A percentile compares a stretch with the other conserved stretches of the same genome.
Conservation (phyloP, 2,797 vertebrate genomes). For the Gymnodraco acuticeps region DNA sequence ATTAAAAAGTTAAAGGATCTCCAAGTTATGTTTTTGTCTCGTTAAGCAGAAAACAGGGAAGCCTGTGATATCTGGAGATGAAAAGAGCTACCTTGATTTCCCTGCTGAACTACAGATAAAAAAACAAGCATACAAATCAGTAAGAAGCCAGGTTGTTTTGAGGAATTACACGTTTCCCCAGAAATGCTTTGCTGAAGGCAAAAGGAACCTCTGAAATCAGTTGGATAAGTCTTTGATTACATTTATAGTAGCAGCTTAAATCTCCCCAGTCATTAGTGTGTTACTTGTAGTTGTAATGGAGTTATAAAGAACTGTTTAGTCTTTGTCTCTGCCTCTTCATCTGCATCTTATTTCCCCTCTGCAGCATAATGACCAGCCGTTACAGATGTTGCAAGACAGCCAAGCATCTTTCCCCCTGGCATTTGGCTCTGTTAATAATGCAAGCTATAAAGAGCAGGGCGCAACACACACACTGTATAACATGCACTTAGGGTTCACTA, state of each 20-base stretch:
- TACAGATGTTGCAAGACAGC: slow-evolving; percentile 49
- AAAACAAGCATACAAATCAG: background rate
- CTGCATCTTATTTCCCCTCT: slow-evolving; percentile 43
- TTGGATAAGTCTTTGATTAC: slow-evolving; percentile 40
- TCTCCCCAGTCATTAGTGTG: slow-evolving; percentile 29
- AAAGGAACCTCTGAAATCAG: slow-evolving; percentile 31
- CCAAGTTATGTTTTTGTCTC: slow-evolving; percentile 52
- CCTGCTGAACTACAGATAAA: slow-evolving; percentile 34
- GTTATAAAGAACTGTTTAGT: slow-evolving; percentile 34
- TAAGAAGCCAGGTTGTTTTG: slow-evolving; percentile 41
- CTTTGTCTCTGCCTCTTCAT: slow-evolving; percentile 19
- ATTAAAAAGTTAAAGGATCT: slow-evolving; percentile 63
- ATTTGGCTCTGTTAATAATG: slow-evolving; percentile 60
- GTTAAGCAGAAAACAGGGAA: slow-evolving; percentile 56
- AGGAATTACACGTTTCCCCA: slow-evolving; percentile 26
- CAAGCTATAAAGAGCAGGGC: slow-evolving; percentile 30
- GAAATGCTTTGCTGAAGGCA: slow-evolving; percentile 18
- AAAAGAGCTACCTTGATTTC: slow-evolving; percentile 56
- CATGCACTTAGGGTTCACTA: slow-evolving; percentile 29
- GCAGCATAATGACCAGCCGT: slow-evolving; percentile 33
- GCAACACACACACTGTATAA: slow-evolving; percentile 22
- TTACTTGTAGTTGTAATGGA: slow-evolving; percentile 38
- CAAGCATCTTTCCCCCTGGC: slow-evolving; percentile 28
- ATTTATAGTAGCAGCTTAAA: slow-evolving; percentile 36
- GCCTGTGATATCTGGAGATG: slow-evolving; percentile 46